These are phyloP conservation scores for Chaenodraco wilsoni DNA, from an alignment of 2,797 vertebrate genomes.

Conservation along the genomic window DNA sequence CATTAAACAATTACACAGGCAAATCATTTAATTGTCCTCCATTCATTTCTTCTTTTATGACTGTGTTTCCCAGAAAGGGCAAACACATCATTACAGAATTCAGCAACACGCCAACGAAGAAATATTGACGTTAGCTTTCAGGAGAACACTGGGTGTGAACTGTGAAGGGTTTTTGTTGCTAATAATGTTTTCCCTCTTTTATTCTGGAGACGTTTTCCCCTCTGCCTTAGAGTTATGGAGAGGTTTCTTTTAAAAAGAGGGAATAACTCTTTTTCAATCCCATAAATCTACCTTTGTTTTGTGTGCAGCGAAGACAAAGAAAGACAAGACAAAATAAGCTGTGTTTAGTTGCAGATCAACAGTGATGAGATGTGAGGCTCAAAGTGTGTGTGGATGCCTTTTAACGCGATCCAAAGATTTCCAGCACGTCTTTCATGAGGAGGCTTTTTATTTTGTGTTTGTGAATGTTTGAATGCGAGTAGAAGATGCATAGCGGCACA, in stretches of 20 bases:
- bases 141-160: slow-evolving; percentile 49
- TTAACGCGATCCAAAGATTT: slow-evolving; percentile 22
- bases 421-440: slow-evolving; percentile 12
- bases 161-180: slow-evolving; percentile 40
- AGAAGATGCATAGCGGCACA: slow-evolving; percentile 52
- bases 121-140: slow-evolving; percentile 66
- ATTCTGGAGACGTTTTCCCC: slow-evolving; percentile 42
- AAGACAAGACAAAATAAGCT: slow-evolving; percentile 33
- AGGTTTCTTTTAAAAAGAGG: slow-evolving; percentile 43
- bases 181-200: slow-evolving; percentile 66
- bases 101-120: slow-evolving; percentile 73
- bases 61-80: slow-evolving; percentile 66
- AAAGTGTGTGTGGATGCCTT: slow-evolving; percentile 17
- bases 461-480: slow-evolving; percentile 20
- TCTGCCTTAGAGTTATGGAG: slow-evolving; percentile 17
- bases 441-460: slow-evolving; percentile 31
- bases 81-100: slow-evolving; percentile 76
- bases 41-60: slow-evolving; percentile 65
- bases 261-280: slow-evolving; percentile 28
- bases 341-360: slow-evolving; percentile 43
- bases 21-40: slow-evolving; percentile 70
- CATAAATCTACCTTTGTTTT: slow-evolving; percentile 50
- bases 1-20: slow-evolving; percentile 74
- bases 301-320: neutral
- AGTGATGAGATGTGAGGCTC: slow-evolving; percentile 1